phyloP scores from a whole-genome alignment of 35 echinoderm and acorn worm species.

The Apostichopus parvimensis region DNA sequence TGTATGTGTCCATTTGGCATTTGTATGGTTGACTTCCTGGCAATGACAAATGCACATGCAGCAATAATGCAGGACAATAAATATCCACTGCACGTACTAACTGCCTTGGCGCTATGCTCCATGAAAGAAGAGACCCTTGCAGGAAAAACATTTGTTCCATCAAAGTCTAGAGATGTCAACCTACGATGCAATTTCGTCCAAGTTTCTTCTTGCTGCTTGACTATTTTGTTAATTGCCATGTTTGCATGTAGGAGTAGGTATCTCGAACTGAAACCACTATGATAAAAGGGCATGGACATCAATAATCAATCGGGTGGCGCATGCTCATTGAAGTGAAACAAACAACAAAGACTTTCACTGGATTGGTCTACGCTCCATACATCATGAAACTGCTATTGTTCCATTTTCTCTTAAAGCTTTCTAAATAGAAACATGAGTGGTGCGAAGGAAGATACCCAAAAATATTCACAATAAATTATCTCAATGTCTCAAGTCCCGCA shows the following conservation, averaged over 20 bases:
- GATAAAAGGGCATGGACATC: no score
- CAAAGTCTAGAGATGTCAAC: not conserved
- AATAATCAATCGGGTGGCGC: no score
- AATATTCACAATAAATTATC: no score
- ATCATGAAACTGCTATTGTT: no score
- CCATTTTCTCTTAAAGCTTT: not conserved
- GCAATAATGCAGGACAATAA: not conserved
- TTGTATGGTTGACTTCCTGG: not conserved
- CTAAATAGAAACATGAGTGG: not conserved
- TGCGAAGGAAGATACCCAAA: no score
- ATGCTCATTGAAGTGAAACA: no score
- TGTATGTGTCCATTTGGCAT: not conserved
- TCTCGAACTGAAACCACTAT: not conserved
- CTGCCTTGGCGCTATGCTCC: not conserved
- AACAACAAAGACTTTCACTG: no score
- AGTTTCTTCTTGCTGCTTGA: not conserved
- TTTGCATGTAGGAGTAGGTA: not conserved
- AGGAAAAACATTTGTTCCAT: not conserved
- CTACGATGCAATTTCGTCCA: constrained; percentile 8
- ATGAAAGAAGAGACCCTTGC: not conserved
- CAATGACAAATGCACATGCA: not conserved
- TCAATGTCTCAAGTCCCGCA: no score
- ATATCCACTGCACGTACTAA: constrained; percentile 34
- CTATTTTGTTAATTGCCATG: not conserved
- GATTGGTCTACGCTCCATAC: no score